Conservation (phyloP, 2,888 invertebrate species). For the Lepidocyrtoides sp. region DNA sequence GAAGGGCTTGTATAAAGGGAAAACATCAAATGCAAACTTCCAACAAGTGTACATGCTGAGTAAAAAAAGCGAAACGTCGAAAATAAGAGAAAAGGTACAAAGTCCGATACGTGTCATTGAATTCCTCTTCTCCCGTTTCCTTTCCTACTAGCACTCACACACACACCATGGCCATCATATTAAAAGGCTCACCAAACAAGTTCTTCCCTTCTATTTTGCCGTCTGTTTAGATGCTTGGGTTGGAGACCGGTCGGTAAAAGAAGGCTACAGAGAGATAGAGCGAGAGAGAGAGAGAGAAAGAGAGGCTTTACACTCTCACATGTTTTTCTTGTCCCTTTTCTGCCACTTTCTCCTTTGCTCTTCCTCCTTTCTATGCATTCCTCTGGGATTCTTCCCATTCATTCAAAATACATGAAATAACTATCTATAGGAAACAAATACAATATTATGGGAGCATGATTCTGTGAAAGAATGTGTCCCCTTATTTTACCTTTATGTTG, state of each 20-base stretch:
- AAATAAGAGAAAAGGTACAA: conserved; percentile 32
- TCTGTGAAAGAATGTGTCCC: background rate
- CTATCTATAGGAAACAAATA: background rate
- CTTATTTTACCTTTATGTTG: conserved; percentile 1
- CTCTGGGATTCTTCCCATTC: conserved; percentile 65
- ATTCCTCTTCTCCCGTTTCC: background rate
- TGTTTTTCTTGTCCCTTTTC: conserved; percentile 18
- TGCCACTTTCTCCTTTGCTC: conserved; percentile 24
- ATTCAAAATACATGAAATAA: conserved; percentile 67
- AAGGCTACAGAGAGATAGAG: background rate
- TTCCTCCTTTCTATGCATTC: conserved; percentile 54
- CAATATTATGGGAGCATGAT: background rate
- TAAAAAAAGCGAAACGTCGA: background rate
- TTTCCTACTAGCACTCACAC: background rate
- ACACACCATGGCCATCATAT: background rate
- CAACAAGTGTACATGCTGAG: conserved; percentile 24
- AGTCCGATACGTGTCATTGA: conserved; percentile 21
- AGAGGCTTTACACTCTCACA: background rate
- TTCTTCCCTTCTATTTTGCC: background rate
- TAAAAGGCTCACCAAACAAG: conserved; percentile 16
- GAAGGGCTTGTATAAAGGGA: background rate
- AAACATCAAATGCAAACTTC: conserved; percentile 26
- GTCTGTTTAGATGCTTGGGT: background rate
- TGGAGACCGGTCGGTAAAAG: background rate
- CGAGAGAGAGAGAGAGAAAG: background rate